Evolutionary conservation across 2,113 vertebrate genomes (phyloP), one percentile per base, ranked within the genome.

Genomic region (Spermophilus dauricus): DNA sequence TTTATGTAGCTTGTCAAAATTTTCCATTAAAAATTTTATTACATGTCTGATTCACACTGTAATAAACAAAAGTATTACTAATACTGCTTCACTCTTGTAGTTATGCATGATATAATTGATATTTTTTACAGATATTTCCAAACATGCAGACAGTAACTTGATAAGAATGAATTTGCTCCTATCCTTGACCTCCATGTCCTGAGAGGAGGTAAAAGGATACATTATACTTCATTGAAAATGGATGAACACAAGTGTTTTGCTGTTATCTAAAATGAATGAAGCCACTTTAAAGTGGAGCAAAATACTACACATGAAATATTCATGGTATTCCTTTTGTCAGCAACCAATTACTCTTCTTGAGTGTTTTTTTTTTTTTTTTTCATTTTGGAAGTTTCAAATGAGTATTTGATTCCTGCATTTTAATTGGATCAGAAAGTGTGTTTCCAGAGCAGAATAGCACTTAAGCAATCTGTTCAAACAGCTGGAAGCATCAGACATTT

Each of bases 401-500:
- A 95, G 30, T 86, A 63, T 96, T 89, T 94, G 92, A 97, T 96
- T 93, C 75, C 78, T 94, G 70, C 45, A 94, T 97, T 98, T 97
- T 97, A 95, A 98, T 85, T 97, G 82, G 61, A 84, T 88, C 73
- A 65, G 90, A 80, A 88, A 83, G n/a, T 97, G 53, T 95, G 76
- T 94, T 95, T 91, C 82, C 92, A 97, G 95, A 97, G 65, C 65
- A 86, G 89, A 97, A 58, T 18, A 77, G 53, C 94, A 97, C 77
- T 94, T 86, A 34, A 90, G 69, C 97, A 98, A 94, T 95, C 96
- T 98, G 96, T 95, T 97, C 86, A 94, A 95, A 95, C 89, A 96
- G 94, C 94, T 97, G 97, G 82, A 96, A 88, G 73, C 84, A 82
- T 94, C 86, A 90, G 86, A 39, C 70, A 39, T 96, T 97, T 92